Base-by-base conservation (phyloP, 2,797 vertebrate species). In the Miichthys miiuy region DNA sequence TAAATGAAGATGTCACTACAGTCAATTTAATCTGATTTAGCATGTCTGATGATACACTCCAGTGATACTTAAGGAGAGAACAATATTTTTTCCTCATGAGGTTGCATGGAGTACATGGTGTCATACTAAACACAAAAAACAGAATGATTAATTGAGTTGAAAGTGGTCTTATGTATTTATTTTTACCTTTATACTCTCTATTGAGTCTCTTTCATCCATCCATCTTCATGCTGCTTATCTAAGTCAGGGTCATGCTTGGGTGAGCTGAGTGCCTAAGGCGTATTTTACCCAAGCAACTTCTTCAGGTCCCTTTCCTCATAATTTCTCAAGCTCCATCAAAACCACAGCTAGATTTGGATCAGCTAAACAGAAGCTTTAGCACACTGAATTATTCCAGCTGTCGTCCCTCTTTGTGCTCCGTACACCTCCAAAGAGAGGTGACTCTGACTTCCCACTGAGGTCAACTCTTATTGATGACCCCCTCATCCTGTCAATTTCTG, bases 351-450 rank as follows among this genome's bases (percentile, higher is more conserved):
- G 34, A 9, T 7, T 38, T 38, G 34, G 34, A 74, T 55, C 46
- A 75, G 77, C 71, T 79, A 61, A 84, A 81, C 63, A 83, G 68
- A 81, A 62, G 30, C 47, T 82, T 87, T 79, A 80, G 44, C 52
- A 76, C 58, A 51, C 62, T 68, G 14, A 85, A 78, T 87, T 76
- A 85, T 80, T 82, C 75, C 76, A 60, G 14, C 9, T 21, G 11
- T 46, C 10, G 23, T 42, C 9, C 47, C 21, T 68, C 27, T 23
- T n/a, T 44, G 11, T 61, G 78, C 25, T 75, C 25, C 27, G 41
- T 42, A 47, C 63, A 55, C 52, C 69, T 48, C 30, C 46, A 60
- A 17, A 67, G 34, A 70, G 60, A 77, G 71, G 73, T 72, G 50
- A 67, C 56, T 73, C 50, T 54, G 50, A n/a, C 48, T 42, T 38